Base-by-base conservation (phyloP, 1,140 invertebrate genomes). In the Drosophila auraria region DNA sequence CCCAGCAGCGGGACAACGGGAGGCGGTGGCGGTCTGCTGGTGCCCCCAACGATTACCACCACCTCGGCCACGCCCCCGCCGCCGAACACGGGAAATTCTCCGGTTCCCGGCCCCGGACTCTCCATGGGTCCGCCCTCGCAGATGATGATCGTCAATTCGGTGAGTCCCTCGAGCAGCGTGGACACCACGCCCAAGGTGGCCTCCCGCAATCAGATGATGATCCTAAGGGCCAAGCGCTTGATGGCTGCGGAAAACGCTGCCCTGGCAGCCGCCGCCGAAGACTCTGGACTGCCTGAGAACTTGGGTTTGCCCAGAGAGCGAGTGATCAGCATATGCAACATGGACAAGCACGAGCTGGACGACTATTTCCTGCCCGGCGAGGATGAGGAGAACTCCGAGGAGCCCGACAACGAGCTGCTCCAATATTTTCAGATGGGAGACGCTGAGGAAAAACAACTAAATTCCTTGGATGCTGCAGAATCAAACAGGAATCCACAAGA, bases 401-500 rank as follows among this genome's bases (percentile, higher is more conserved):
- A 97, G 80, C 96, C 96, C 80, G 96, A 97, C 83, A 96, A 96
- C 83, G 96, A 97, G 93, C 90, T 97, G 71, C 93, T 97, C 81
- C 95, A 96, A 93, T 97, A 97, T 93, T 97, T 97, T 93, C 95
- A 96, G 79, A 94, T 95, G 71, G 93, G 94, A 81, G 93, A 94
- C 64, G 93, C 89, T 89, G 92, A 93, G 84, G 89, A 92, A 91
- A 92, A 92, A 92, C 79, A 92, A 92, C 75, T 81, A 69, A 92
- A 90, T 92, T 92, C 91, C 91, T 92, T 87, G 74, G 91, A 92
- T 92, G 91, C 87, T 92, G 75, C 69, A 80, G 91, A 92, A 91
- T 72, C 76, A 75, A 83, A 91, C 73, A 91, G 80, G 83, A 83
- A 91, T 91, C 80, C 91, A 92, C 87, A 70, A 61, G 75, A 76